Evolutionary conservation across 1,140 invertebrate species (phyloP).

Genomic region (Rhyzopertha dominica): DNA sequence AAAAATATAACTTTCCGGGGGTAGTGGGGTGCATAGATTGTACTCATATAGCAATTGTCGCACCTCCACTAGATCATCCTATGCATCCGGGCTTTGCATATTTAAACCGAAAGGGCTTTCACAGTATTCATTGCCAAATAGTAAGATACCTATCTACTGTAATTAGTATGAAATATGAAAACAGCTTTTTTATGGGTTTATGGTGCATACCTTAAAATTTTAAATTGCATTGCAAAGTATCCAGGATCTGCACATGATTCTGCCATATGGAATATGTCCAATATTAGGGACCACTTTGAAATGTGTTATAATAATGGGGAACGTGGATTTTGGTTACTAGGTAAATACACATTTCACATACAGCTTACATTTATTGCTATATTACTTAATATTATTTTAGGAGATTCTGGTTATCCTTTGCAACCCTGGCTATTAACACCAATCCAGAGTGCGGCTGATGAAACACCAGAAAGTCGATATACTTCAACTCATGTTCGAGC

Average conservation of each 20-base stretch:
- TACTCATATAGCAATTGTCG: too few species aligned
- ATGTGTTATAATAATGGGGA: not conserved
- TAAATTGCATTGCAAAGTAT: not conserved
- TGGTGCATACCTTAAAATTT: not conserved
- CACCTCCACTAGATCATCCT: too few species aligned
- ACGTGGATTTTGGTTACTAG: too few species aligned
- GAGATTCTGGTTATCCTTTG: constrained; percentile 40
- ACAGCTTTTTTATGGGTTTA: too few species aligned
- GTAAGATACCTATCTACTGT: not conserved
- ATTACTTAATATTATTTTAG: too few species aligned
- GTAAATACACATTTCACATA: not conserved
- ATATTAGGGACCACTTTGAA: not conserved
- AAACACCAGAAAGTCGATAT: constrained; percentile 25
- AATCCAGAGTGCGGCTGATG: constrained; percentile 17
- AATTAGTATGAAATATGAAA: constrained; percentile 4
- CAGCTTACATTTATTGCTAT: not conserved
- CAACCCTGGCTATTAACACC: constrained; percentile 41
- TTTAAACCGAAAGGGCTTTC: constrained; percentile 1
- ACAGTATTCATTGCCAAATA: not conserved
- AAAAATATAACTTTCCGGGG: not conserved
- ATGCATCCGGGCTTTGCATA: not conserved
- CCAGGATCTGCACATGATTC: not conserved
- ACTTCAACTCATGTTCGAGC: constrained; percentile 9
- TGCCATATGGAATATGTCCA: not conserved
- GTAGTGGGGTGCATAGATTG: too few species aligned